Conservation (phyloP, 2,888 invertebrate genomes). For the Sinohyriopsis cumingii region DNA sequence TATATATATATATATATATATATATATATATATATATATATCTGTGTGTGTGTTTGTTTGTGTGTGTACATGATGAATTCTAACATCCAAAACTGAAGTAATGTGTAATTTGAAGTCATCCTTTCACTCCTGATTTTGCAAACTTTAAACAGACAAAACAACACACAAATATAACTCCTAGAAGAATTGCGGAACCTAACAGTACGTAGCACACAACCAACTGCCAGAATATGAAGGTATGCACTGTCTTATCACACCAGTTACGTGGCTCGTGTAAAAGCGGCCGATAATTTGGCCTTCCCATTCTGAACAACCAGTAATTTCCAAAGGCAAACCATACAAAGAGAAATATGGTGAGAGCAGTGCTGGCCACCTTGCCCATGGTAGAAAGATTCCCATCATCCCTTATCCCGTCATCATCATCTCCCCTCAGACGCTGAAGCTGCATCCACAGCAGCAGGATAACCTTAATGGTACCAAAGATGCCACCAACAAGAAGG, state of each 20-base stretch:
- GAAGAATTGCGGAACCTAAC: constrained; percentile 58
- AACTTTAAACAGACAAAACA: constrained; percentile 19
- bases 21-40: no score
- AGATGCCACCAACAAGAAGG: constrained; percentile 87
- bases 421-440: constrained; percentile 68
- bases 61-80: no score
- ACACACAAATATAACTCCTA: constrained; percentile 10
- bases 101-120: background rate
- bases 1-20: no score
- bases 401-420: constrained; percentile 48
- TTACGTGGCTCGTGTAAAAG: constrained; percentile 83
- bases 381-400: constrained; percentile 25
- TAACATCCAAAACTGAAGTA: no score
- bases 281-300: constrained; percentile 84
- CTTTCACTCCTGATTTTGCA: constrained; percentile 18
- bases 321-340: constrained; percentile 86
- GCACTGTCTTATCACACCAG: constrained; percentile 86
- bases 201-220: constrained; percentile 81
- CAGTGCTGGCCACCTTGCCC: constrained; percentile 78
- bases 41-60: no score
- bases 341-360: constrained; percentile 81
- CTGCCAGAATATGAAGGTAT: constrained; percentile 84
- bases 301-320: constrained; percentile 84
- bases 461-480: constrained; percentile 79
- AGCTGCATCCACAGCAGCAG: constrained; percentile 80